phyloP scores from a whole-genome alignment of 2,797 vertebrate species.

The Bradypodion pumilum region DNA sequence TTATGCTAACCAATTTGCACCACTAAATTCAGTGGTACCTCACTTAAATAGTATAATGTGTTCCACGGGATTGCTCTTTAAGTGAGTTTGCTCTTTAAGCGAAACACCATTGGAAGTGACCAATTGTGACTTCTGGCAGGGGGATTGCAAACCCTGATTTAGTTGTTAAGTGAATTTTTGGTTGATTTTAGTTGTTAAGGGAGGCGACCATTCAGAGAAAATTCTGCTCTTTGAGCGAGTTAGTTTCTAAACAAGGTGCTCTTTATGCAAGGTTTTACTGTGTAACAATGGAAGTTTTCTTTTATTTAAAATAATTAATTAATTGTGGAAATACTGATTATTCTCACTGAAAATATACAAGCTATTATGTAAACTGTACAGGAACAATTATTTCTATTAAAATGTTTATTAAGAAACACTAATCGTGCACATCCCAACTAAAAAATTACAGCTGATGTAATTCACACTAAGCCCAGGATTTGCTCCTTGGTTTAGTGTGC shows the following conservation, averaged over 20 bases:
- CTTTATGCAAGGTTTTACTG: background rate
- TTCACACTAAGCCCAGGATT: background rate
- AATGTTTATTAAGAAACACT: background rate
- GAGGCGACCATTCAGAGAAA: no score
- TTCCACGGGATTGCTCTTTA: no score
- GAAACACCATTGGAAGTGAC: no score
- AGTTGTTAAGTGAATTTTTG: no score
- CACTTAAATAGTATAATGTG: no score
- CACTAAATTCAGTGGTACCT: no score
- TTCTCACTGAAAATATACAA: background rate
- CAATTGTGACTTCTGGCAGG: no score
- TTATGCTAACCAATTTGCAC: background rate
- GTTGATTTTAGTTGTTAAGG: no score
- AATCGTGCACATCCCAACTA: background rate
- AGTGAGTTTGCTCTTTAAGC: no score
- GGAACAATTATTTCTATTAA: background rate
- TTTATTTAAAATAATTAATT: background rate
- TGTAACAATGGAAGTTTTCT: background rate
- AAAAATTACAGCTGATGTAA: background rate
- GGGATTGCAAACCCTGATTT: no score
- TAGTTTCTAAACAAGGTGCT: no score
- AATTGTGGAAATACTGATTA: background rate
- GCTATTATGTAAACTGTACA: background rate
- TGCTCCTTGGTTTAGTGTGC: background rate
- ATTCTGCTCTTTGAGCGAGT: no score